Evolutionary conservation across 2,113 vertebrate genomes (phyloP).

Genomic region (Podarcis muralis): DNA sequence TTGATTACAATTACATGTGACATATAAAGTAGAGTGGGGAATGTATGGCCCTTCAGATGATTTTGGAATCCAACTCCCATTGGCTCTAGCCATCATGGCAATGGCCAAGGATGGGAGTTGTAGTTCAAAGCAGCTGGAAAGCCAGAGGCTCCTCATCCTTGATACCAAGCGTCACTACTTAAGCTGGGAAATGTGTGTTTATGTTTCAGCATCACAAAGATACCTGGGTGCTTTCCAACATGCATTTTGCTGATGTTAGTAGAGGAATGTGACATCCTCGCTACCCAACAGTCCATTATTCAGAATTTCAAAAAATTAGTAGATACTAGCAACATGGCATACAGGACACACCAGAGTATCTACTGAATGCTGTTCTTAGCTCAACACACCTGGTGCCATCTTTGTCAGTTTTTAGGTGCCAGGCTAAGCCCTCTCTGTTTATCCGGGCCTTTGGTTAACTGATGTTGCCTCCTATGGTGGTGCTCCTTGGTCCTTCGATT

Average conservation of each 20-base stretch:
- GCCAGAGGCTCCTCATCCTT: no score
- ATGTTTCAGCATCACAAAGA: background rate
- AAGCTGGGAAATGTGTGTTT: background rate
- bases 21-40: background rate
- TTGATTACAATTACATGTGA: no score
- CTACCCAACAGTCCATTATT: background rate
- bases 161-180: background rate
- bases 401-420: no score
- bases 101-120: background rate
- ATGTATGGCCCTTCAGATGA: background rate
- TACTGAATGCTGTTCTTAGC: no score
- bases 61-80: background rate
- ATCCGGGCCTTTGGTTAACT: no score
- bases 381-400: no score
- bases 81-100: background rate
- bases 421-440: no score
- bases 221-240: background rate
- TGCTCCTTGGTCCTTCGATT: no score
- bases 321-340: background rate
- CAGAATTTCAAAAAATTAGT: background rate
- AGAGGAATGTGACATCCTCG: background rate
- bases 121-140: no score
- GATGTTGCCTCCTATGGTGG: no score
- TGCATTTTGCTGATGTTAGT: background rate
- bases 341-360: background rate